These are phyloP conservation scores for Nebria ingens DNA, from an alignment of 1,140 invertebrate species.

Conservation along the genomic window DNA sequence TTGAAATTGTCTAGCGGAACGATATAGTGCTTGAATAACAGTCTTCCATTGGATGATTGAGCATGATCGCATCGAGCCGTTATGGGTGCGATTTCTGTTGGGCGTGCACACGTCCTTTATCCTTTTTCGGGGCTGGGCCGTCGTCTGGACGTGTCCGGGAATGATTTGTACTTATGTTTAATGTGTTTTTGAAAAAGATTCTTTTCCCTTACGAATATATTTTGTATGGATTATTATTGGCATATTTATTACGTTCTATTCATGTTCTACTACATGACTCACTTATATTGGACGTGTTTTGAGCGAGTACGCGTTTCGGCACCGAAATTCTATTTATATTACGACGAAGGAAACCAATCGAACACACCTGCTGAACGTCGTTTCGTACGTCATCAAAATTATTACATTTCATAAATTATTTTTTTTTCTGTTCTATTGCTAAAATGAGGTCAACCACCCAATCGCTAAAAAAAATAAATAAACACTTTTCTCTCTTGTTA, in stretches of 20 bases:
- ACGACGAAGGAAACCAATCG: too few species aligned
- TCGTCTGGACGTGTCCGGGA: background rate
- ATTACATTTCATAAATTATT: too few species aligned
- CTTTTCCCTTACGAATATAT: background rate
- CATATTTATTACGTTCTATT: conserved; percentile 2
- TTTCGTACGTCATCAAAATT: too few species aligned
- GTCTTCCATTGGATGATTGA: background rate
- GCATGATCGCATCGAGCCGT: background rate
- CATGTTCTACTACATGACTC: background rate
- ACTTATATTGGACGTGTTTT: too few species aligned
- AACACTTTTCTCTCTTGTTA: too few species aligned
- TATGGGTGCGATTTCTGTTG: background rate
- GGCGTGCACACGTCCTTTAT: conserved; percentile 2
- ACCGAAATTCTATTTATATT: too few species aligned
- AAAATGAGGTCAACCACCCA: too few species aligned
- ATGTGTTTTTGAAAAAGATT: conserved; percentile 9
- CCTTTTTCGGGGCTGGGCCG: background rate
- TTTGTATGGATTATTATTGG: conserved; percentile 8
- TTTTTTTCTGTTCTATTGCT: too few species aligned
- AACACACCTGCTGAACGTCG: too few species aligned
- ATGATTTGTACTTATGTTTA: conserved; percentile 9
- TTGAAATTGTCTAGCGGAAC: background rate
- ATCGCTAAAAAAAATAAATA: too few species aligned
- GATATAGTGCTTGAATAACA: background rate
- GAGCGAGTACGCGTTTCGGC: too few species aligned